Evolutionary conservation across 2,113 vertebrate species (phyloP).

Genomic region (Cyprinodon brontotheroides): DNA sequence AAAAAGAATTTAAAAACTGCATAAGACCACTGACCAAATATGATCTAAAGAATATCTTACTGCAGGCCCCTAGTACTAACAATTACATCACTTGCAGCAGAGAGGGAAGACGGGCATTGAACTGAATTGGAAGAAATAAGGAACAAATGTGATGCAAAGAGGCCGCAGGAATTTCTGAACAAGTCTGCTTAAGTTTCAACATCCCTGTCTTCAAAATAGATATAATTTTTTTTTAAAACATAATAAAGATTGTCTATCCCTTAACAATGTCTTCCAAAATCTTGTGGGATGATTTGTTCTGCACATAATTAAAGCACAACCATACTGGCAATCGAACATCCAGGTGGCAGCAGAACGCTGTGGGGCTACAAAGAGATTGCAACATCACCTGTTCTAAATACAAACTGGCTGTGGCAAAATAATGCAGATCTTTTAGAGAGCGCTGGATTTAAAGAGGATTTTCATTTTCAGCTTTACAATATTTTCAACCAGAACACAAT

Average conservation of each 20-base stretch:
- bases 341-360: not conserved
- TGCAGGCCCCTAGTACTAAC: not conserved
- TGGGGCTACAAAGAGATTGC: not conserved
- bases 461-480: too few species aligned
- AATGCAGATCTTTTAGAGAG: not conserved
- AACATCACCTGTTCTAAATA: not conserved
- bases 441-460: not conserved
- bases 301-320: not conserved
- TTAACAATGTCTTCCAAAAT: not conserved
- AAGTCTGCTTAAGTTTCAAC: not conserved
- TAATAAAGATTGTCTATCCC: not conserved
- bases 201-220: not conserved
- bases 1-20: not conserved
- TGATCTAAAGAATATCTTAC: not conserved
- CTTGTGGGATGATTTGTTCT: not conserved
- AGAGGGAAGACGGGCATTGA: not conserved
- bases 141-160: not conserved
- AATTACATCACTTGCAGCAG: not conserved
- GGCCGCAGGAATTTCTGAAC: not conserved
- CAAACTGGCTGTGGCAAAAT: not conserved
- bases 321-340: not conserved
- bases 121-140: not conserved
- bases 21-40: not conserved
- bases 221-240: not conserved
- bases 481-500: too few species aligned